These are phyloP conservation scores for Lepilemur ruficaudatus DNA, from an alignment of 2,797 vertebrate genomes.

Conservation along the genomic window DNA sequence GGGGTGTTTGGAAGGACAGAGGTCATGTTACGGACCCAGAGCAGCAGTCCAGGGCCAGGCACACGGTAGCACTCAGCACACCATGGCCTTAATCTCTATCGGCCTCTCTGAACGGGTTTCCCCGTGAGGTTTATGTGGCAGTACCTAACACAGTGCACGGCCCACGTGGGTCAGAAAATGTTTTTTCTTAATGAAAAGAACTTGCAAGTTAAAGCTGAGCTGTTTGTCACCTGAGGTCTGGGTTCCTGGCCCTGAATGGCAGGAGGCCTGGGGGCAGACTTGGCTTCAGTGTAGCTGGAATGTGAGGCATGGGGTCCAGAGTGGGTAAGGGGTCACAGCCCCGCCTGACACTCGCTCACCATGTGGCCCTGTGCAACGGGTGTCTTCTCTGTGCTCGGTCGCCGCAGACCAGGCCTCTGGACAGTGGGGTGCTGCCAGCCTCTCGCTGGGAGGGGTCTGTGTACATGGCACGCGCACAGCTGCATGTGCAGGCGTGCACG, in stretches of 20 bases:
- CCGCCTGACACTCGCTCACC: neutral
- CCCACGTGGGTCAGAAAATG: neutral
- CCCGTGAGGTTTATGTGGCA: fast-evolving
- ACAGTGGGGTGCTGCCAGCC: neutral
- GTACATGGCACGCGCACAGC: too few relatives aligned
- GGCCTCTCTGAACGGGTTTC: neutral
- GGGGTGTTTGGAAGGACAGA: neutral
- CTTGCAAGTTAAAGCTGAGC: neutral
- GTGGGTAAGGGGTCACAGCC: too few relatives aligned
- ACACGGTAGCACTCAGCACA: neutral
- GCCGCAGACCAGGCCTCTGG: neutral
- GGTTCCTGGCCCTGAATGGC: neutral
- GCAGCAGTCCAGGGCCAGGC: neutral
- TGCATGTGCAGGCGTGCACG: fast-evolving
- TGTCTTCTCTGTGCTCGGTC: neutral
- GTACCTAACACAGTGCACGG: neutral
- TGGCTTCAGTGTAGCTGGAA: too few relatives aligned
- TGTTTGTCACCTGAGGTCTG: neutral
- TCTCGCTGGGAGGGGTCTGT: neutral
- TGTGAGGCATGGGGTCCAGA: too few relatives aligned
- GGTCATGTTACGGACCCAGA: neutral
- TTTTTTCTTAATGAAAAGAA: neutral
- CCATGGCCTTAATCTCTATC: neutral
- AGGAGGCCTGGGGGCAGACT: neutral
- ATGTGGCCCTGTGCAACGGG: neutral